These are phyloP conservation scores for Apotomis turbidana DNA, from an alignment of 2,888 invertebrate genomes.

Conservation along the genomic window DNA sequence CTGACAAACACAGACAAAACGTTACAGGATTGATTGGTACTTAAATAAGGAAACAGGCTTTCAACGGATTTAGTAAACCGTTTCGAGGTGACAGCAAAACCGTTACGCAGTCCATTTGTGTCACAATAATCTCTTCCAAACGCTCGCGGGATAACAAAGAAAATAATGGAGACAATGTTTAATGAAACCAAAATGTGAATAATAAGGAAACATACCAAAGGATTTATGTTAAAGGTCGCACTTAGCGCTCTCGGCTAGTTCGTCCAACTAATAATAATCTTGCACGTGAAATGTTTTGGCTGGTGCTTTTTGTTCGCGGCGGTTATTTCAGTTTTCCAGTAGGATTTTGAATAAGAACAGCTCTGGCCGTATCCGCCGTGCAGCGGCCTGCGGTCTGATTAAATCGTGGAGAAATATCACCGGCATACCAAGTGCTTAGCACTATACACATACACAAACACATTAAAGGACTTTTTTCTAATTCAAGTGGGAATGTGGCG, in stretches of 20 bases:
- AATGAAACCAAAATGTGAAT: constrained; percentile 50
- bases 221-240: constrained; percentile 71
- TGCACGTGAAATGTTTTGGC: constrained; percentile 84
- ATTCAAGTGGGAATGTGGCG: constrained; percentile 49
- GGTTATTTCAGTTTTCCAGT: constrained; percentile 84
- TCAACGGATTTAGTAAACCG: constrained; percentile 52
- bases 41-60: constrained; percentile 49
- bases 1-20: constrained; percentile 31
- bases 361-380: constrained; percentile 76
- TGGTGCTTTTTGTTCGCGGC: constrained; percentile 83
- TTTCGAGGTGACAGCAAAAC: constrained; percentile 56
- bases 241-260: constrained; percentile 81
- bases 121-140: constrained; percentile 58
- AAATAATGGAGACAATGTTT: constrained; percentile 50
- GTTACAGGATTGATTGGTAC: constrained; percentile 45
- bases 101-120: constrained; percentile 53
- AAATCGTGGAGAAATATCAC: constrained; percentile 38
- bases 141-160: constrained; percentile 44
- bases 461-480: constrained; percentile 53
- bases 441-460: constrained; percentile 54
- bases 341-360: constrained; percentile 81
- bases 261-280: constrained; percentile 83
- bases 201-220: constrained; percentile 62
- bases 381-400: constrained; percentile 53
- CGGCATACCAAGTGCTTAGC: constrained; percentile 48